A percentile compares a stretch with the other conserved stretches of the same genome.
phyloP scores from a whole-genome alignment of 2,113 vertebrate genomes.

The Sphaerodactylus townsendi region DNA sequence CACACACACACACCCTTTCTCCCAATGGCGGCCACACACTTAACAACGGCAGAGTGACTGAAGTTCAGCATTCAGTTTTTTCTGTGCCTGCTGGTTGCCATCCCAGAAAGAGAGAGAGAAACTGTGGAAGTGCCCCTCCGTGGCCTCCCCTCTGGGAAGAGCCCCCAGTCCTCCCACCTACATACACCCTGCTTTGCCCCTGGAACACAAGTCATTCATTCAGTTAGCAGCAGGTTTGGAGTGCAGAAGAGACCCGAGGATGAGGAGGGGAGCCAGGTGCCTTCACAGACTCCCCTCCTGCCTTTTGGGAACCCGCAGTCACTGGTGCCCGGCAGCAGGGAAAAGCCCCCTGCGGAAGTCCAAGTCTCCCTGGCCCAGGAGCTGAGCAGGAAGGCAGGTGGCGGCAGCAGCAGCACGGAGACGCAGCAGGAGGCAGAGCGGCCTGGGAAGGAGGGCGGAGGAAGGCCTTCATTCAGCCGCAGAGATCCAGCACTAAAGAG shows the following conservation, averaged over 20 bases:
- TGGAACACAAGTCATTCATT: too few relatives aligned
- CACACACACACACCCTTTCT: background rate
- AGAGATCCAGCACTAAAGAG: background rate
- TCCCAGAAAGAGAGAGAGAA: too few relatives aligned
- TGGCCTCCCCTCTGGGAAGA: too few relatives aligned
- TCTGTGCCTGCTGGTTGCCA: background rate
- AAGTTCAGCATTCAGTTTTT: background rate
- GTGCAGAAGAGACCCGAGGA: background rate
- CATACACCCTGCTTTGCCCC: too few relatives aligned
- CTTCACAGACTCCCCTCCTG: background rate
- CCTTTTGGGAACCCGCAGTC: background rate
- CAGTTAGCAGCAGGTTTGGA: background rate
- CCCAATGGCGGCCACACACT: background rate
- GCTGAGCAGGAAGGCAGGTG: fast-evolving
- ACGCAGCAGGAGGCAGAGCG: conserved; percentile 5
- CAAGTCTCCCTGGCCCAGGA: background rate
- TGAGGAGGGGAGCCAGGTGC: too few relatives aligned
- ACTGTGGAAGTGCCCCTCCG: too few relatives aligned
- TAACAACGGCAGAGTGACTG: too few relatives aligned
- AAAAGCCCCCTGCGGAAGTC: fast-evolving
- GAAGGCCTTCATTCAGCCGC: background rate
- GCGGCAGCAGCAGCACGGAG: background rate
- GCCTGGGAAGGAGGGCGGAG: conserved; percentile 18
- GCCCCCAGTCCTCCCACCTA: too few relatives aligned
- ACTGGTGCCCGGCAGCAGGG: background rate